Percentiles rank a stretch among this genome's conserved stretches.
These are phyloP conservation scores for Ophiodon elongatus DNA, from an alignment of 2,113 vertebrate genomes.

Conservation along the genomic window DNA sequence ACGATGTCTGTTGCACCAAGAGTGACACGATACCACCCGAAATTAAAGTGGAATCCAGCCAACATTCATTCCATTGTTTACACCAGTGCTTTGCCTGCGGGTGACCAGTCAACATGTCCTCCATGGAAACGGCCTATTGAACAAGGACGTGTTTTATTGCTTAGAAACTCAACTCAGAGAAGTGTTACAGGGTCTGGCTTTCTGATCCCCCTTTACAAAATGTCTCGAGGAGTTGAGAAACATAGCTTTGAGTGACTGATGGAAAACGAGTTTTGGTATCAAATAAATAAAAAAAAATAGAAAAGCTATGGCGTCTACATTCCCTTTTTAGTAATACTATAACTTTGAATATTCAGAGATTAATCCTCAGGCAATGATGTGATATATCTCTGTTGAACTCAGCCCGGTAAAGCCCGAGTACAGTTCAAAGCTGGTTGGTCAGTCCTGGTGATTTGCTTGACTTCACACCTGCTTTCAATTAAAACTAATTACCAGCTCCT, in stretches of 20 bases:
- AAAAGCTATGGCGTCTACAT: neutral
- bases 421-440: conserved; percentile 19
- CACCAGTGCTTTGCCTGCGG: neutral
- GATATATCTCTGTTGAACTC: neutral
- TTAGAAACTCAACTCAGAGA: neutral
- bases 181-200: neutral
- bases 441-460: conserved; percentile 15
- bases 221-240: neutral
- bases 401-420: neutral
- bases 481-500: conserved; percentile 29
- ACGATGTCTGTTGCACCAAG: neutral
- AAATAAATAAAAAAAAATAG: neutral
- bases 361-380: neutral
- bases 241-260: neutral
- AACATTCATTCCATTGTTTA: neutral
- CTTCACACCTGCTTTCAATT: conserved; percentile 60
- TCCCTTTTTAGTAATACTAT: neutral
- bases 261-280: neutral
- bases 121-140: neutral
- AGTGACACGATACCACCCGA: neutral
- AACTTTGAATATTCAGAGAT: neutral
- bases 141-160: neutral
- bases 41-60: neutral
- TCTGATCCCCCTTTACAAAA: neutral
- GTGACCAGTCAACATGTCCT: neutral